Base-by-base conservation (phyloP, 92 coral and sea anemone genomes). In the Porites divaricata region DNA sequence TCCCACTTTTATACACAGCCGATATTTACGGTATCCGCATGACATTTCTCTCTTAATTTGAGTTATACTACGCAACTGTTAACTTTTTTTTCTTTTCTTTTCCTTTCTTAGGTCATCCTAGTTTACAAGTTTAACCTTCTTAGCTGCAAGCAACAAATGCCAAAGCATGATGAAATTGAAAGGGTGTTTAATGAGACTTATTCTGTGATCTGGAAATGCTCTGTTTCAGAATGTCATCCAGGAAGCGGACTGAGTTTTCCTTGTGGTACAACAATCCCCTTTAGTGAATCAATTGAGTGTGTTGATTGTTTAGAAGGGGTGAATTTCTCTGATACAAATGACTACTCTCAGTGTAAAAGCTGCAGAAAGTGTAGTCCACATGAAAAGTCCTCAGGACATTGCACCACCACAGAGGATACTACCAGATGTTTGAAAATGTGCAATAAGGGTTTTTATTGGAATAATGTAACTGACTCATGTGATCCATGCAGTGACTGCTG, bases 201-300 rank as follows among this genome's bases (percentile, higher is more conserved):
- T 59, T 81, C 85, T 1, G 13, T 19, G 1, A 52, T 70, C 10
- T 81, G 85, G 85, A 70, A 70, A 15, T 81, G 72, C 23, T 16
- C 35, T 0, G 16, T 12, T 56, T 5, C 51, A 23, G 77, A 62
- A 28, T 86, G 89, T 53, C 78, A 9, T 17, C 56, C 68, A n/a
- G 89, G 79, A 9, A 4, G 10, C 1, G 89, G 89, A 16, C 22
- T 86, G 13, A 77, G 25, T n/a, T 78, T 78, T 13, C 64, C 23
- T 4, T 86, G 89, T 70, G 89, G 89, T 20, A 49, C 62, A n/a
- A 86, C 69, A 20, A 62, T 78, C 0, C 54, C 89, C 1, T 15
- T 41, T 26, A 59, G 52, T 20, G 20, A 49, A 12, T 21, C 49
- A 14, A 78, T 77, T 13, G 61, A 57, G 22, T 86, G 89, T 54